Evolutionary conservation across 2,797 vertebrate genomes (phyloP).

Genomic region (Chaenodraco wilsoni): DNA sequence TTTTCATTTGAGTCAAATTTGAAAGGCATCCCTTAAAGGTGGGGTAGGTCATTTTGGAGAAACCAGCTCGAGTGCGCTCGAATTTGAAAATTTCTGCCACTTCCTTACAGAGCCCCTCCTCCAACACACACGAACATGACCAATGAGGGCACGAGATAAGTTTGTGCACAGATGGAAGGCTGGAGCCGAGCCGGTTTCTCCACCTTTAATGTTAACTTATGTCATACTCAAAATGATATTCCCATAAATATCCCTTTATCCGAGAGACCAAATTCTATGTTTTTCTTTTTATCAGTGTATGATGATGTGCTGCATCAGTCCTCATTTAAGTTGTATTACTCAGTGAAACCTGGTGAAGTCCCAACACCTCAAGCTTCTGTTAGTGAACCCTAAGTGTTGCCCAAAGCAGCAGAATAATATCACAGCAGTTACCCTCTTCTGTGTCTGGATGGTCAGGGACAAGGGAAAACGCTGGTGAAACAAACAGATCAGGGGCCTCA

Average conservation of each 20-base stretch:
- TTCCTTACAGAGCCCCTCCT: too few relatives aligned
- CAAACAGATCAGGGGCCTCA: conserved; percentile 18
- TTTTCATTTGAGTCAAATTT: neutral
- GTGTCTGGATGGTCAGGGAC: conserved; percentile 22
- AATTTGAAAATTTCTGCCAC: too few relatives aligned
- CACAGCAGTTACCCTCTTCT: conserved; percentile 58
- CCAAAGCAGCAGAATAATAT: neutral
- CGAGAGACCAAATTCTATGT: neutral
- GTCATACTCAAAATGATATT: neutral
- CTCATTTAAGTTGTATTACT: neutral
- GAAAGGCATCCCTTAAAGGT: neutral
- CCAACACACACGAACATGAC: too few relatives aligned
- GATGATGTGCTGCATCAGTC: neutral
- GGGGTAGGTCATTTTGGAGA: too few relatives aligned
- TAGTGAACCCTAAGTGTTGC: conserved; percentile 23
- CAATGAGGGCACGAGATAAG: too few relatives aligned
- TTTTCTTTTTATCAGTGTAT: neutral
- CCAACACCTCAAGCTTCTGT: conserved; percentile 23
- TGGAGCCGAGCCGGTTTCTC: too few relatives aligned
- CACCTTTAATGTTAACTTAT: neutral
- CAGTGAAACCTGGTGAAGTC: neutral
- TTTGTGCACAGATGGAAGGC: too few relatives aligned
- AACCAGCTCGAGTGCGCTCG: too few relatives aligned
- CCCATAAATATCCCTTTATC: neutral
- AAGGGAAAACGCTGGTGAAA: conserved; percentile 51